A percentile compares a stretch with the other conserved stretches of the same genome.
These are phyloP conservation scores for Ranitomeya imitator DNA, from an alignment of 2,113 vertebrate genomes.

Conservation along the genomic window DNA sequence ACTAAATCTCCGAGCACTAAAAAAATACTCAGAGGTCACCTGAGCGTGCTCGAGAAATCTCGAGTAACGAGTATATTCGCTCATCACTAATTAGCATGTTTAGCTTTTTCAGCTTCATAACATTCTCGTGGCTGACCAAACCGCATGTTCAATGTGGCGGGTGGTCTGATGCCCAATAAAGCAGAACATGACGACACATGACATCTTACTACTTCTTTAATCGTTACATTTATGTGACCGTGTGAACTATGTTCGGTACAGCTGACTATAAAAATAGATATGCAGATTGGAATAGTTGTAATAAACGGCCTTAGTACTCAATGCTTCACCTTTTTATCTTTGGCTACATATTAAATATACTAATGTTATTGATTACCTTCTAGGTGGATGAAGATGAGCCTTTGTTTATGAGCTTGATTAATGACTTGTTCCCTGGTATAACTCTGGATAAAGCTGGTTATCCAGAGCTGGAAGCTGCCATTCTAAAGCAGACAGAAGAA, in stretches of 20 bases:
- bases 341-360: background rate
- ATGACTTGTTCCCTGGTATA: slow-evolving; percentile 83
- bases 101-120: no score
- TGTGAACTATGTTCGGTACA: background rate
- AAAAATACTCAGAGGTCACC: no score
- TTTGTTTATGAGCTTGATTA: slow-evolving; percentile 84
- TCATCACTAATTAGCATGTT: no score
- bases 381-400: slow-evolving; percentile 87
- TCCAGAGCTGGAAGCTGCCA: slow-evolving; percentile 78
- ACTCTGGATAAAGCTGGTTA: slow-evolving; percentile 81
- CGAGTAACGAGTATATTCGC: no score
- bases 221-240: background rate
- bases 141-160: no score
- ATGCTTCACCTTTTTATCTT: background rate
- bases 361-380: slow-evolving; percentile 35
- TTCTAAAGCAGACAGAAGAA: slow-evolving; percentile 72
- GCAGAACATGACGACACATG: no score
- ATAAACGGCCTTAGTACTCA: background rate
- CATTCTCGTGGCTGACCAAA: no score
- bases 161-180: no score
- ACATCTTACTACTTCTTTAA: background rate
- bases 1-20: no score
- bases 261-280: background rate
- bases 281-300: background rate
- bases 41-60: no score